Evolutionary conservation across 2,888 invertebrate genomes (phyloP).

Genomic region (Labia minor): DNA sequence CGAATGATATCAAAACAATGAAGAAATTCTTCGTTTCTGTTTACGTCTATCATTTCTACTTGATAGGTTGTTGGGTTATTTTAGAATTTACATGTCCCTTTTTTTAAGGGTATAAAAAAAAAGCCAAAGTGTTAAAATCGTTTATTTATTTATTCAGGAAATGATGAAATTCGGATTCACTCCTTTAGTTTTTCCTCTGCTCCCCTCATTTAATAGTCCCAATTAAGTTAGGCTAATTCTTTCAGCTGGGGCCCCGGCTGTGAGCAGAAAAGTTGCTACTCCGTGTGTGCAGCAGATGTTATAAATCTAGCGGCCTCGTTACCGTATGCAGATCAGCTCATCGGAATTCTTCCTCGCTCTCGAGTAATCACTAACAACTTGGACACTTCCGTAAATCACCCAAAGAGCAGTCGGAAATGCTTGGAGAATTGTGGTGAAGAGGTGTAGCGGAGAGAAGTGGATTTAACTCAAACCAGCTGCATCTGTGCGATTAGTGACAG

Average conservation of each 20-base stretch:
- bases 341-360: conserved; percentile 26
- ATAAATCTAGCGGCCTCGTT: conserved; percentile 19
- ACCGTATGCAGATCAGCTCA: conserved; percentile 26
- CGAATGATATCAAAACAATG: too few relatives aligned
- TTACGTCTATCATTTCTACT: too few relatives aligned
- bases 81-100: too few relatives aligned
- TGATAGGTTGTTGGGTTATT: too few relatives aligned
- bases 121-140: not conserved
- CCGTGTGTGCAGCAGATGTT: conserved; percentile 25
- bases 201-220: not conserved
- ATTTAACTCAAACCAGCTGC: not conserved
- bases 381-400: not conserved
- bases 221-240: not conserved
- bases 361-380: conserved; percentile 25
- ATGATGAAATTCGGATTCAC: not conserved
- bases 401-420: not conserved
- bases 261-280: not conserved
- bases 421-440: too few relatives aligned
- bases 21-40: too few relatives aligned
- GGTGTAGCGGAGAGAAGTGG: not conserved
- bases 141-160: not conserved
- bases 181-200: not conserved
- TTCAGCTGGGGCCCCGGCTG: not conserved
- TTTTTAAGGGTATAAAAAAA: too few relatives aligned
- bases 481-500: not conserved